Evolutionary conservation across 2,888 invertebrate genomes (phyloP), one percentile per base, ranked within the genome.

Genomic region (Syrista parreyssii): DNA sequence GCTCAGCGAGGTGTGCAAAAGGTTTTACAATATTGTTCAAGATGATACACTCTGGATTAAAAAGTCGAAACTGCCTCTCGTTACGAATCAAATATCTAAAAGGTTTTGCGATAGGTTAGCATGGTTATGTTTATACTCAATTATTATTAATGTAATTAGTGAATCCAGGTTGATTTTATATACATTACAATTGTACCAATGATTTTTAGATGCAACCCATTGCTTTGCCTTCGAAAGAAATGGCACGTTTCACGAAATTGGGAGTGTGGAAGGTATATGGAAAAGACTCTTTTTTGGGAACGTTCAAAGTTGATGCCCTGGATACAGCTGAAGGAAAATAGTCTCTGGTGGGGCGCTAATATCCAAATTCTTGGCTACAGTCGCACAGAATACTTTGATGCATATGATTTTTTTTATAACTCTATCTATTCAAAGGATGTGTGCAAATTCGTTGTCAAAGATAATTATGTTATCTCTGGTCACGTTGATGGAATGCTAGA

Each of bases 301-400:
- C 87, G 86, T 9, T 88, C 88, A 72, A 93, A 92, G 88, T 92
- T 92, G 81, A 92, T 94, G 86, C 93, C 94, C 71, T 93, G 93
- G 92, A 83, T 95, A 12, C 90, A 92, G 74, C 84, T 95, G 68
- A 92, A 93, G 12, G 89, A 89, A 0, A 90, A 93, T 32, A 86
- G 86, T 40, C 82, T 95, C 0, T 94, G 94, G 92, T 91, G 94
- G 81, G 93, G 94, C 73, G 92, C 93, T 83, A 93, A 92, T 34
- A 90, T 84, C 82, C 85, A 83, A 75, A 89, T 90, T 40, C 82
- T 82, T 71, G 89, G 88, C 31, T 90, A 88, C 77, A 77, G 75
- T 73, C 87, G 91, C 74, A 91, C 88, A 3, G 87, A 88, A 11
- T 89, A 89, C 34, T 90, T 90, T 73, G 87, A 90, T 1, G 55